A percentile compares a stretch with the other conserved stretches of the same genome.
Conservation (phyloP, 2,888 invertebrate species). For the Diarsia rubi region DNA sequence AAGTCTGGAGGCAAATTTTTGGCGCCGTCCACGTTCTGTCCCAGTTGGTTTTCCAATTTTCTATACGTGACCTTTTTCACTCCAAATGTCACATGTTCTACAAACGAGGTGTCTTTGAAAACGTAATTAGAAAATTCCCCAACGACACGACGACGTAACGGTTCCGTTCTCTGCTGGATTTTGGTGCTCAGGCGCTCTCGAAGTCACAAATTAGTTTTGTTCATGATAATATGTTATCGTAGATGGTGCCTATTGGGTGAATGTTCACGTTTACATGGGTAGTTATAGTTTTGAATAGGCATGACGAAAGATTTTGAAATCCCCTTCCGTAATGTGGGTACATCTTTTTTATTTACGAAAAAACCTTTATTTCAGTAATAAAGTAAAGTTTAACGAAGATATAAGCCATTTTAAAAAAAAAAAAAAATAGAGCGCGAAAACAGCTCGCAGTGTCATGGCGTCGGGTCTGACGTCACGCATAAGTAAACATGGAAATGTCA, state of each 20-base stretch:
- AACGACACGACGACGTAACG: constrained; percentile 86
- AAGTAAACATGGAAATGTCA: no score
- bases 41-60: constrained; percentile 84
- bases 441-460: no score
- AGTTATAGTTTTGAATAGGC: not conserved
- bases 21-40: constrained; percentile 59
- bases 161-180: constrained; percentile 78
- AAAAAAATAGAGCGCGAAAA: no score
- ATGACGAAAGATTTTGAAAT: no score
- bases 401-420: no score
- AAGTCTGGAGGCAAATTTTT: constrained; percentile 82
- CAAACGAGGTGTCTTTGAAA: constrained; percentile 90
- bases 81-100: constrained; percentile 87
- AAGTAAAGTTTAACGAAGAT: no score
- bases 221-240: constrained; percentile 65
- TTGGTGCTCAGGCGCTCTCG: constrained; percentile 74
- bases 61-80: constrained; percentile 89
- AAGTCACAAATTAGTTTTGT: constrained; percentile 87
- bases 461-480: no score
- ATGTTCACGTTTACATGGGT: not conserved
- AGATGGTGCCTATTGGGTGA: constrained; percentile 8
- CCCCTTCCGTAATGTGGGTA: no score
- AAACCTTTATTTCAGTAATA: no score
- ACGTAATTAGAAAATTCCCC: constrained; percentile 91
- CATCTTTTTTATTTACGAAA: no score